Evolutionary conservation across 2,113 vertebrate genomes (phyloP).

Genomic region (Phodopus roborovskii): DNA sequence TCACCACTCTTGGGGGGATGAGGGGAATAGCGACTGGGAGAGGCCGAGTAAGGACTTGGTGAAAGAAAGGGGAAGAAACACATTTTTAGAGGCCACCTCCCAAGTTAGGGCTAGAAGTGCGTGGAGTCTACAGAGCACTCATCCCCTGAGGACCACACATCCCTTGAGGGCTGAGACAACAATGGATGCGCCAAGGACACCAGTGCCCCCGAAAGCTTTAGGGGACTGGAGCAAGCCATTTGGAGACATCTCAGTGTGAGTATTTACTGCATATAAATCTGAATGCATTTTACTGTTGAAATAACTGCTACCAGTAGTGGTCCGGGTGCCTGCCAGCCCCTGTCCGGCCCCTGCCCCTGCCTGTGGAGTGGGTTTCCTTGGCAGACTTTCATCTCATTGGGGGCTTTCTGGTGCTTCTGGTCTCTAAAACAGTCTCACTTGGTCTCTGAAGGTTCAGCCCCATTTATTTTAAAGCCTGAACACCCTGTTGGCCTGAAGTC

Average conservation of each 20-base stretch:
- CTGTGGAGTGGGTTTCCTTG: not conserved
- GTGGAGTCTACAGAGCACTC: not conserved
- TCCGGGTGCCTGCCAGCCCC: not conserved
- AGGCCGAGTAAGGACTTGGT: not conserved
- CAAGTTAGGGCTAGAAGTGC: conserved; percentile 15
- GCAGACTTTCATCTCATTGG: not conserved
- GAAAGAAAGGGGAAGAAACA: not conserved
- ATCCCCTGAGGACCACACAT: not conserved
- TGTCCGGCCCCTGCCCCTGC: not conserved
- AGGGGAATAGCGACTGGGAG: no score
- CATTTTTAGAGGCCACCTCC: not conserved
- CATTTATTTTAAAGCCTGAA: not conserved
- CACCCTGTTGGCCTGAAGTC: not conserved
- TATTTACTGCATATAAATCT: not conserved
- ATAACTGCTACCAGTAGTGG: not conserved
- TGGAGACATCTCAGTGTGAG: not conserved
- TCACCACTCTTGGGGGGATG: no score
- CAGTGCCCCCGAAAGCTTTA: not conserved
- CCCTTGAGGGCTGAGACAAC: not conserved
- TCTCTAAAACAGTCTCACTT: not conserved
- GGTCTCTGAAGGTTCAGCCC: not conserved
- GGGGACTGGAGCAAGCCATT: not conserved
- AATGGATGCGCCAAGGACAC: not conserved
- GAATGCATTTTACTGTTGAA: not conserved
- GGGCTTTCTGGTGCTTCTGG: not conserved